Conservation (phyloP, 35 echinoderm and acorn worm species). For the Ophioderma brevispina region DNA sequence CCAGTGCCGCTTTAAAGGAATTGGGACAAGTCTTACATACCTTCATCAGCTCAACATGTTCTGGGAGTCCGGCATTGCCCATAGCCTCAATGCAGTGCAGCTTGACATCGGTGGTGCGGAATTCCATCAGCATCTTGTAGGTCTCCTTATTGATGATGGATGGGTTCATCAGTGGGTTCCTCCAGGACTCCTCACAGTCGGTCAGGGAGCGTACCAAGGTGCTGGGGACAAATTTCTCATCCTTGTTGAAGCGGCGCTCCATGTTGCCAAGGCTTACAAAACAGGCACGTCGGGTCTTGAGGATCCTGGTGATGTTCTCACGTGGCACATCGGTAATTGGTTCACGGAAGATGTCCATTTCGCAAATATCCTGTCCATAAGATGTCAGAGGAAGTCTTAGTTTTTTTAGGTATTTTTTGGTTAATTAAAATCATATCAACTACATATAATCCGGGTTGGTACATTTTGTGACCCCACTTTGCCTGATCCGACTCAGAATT, state of each 20-base stretch:
- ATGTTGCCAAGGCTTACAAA: constrained; percentile 16
- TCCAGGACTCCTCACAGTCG: constrained; percentile 36
- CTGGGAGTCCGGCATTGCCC: constrained; percentile 31
- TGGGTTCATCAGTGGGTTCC: background rate
- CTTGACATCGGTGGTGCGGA: constrained; percentile 9
- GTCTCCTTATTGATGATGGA: background rate
- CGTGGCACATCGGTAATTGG: constrained; percentile 11
- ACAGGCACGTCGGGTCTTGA: constrained; percentile 9
- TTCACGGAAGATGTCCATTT: constrained; percentile 9
- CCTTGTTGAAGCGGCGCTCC: constrained; percentile 1
- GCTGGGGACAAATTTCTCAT: constrained; percentile 21
- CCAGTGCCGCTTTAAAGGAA: too few species aligned
- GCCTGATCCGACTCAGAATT: too few species aligned
- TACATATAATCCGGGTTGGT: too few species aligned
- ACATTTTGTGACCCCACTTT: too few species aligned
- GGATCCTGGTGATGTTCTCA: constrained; percentile 7
- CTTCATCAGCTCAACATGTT: background rate
- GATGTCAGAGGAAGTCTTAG: too few species aligned
- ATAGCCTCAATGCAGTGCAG: constrained; percentile 45
- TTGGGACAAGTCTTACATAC: too few species aligned
- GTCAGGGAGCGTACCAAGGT: constrained; percentile 5
- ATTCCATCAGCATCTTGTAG: background rate
- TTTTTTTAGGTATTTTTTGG: too few species aligned
- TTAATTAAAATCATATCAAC: too few species aligned
- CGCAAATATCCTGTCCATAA: constrained; percentile 59